Evolutionary conservation across 2,113 vertebrate genomes (phyloP), one percentile per base, ranked within the genome.

Genomic region (Callocephalon fimbriatum): DNA sequence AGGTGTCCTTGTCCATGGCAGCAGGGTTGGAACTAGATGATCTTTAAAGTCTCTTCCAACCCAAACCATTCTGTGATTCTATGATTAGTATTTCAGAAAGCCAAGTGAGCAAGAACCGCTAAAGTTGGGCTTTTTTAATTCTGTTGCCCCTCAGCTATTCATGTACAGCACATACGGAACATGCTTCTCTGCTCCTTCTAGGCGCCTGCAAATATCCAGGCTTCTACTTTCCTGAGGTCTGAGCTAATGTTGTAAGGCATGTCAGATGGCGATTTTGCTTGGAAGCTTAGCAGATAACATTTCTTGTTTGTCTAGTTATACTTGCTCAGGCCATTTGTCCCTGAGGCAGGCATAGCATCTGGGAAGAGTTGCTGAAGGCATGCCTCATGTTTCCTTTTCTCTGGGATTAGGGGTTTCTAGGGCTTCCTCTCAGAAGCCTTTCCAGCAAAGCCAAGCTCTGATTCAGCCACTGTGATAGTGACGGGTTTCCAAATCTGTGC

Each of bases 161-260:
- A 4, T 21, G 32, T 20, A 58, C 10, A 50, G 8, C 42, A 53
- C 0, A 0, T 13, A 45, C 7, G 10, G 22, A 40, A 71, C 1
- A 0, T 77, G 61, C 8, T 72, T 77, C 20, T 56, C 56, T 78
- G 22, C 35, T 90, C 58, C 37, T 27, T 50, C 38, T 75, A 82
- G 31, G 8, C 40, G 37, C 48, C 78, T 92, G 85, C 47, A 87
- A 94, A 50, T 10, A 38, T 23, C 9, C 29, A 51, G 42, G 2
- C 3, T 23, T 78, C 74, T 79, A 48, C 38, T 38, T 75, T 86
- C 47, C 65, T 40, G 47, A 51, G 16, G 27, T 82, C 13, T 51
- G n/a, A 89, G 25, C 31, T 91, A 37, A n/a, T 54, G 50, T 38
- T 50, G n/a, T 26, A 23, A 84, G 56, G 9, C 72, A 61, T 19